Percentiles rank a stretch among this genome's conserved stretches.
phyloP scores from a whole-genome alignment of 2,888 invertebrate genomes.

The Furcula furcula region DNA sequence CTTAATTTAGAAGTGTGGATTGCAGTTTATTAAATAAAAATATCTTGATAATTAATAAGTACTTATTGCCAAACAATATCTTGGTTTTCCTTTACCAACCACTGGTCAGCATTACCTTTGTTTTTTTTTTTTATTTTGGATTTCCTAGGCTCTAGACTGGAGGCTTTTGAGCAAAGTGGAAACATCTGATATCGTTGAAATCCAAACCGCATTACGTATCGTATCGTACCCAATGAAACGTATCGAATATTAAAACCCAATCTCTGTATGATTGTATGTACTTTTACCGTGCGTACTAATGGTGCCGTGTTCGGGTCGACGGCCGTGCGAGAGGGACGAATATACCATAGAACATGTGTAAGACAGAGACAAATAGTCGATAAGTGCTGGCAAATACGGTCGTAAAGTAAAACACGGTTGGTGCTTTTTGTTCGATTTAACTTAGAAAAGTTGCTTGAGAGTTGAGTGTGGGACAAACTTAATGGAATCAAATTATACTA shows the following conservation, averaged over 20 bases:
- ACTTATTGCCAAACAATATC: too few relatives aligned
- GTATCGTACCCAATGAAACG: slow-evolving; percentile 33
- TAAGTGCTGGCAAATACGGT: slow-evolving; percentile 57
- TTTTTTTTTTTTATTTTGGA: too few relatives aligned
- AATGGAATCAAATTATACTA: slow-evolving; percentile 11
- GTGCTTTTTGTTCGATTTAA: slow-evolving; percentile 54
- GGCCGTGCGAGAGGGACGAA: slow-evolving; percentile 48
- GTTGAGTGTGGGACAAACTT: slow-evolving; percentile 31
- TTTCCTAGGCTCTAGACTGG: too few relatives aligned
- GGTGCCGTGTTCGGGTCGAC: slow-evolving; percentile 55
- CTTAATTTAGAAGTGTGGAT: not conserved
- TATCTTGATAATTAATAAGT: too few relatives aligned
- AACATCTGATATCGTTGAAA: not conserved
- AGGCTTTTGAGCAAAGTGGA: not conserved
- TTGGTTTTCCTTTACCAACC: too few relatives aligned
- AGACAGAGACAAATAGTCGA: slow-evolving; percentile 31
- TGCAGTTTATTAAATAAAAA: too few relatives aligned
- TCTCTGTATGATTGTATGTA: slow-evolving; percentile 43
- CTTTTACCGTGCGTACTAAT: slow-evolving; percentile 46
- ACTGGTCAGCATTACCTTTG: too few relatives aligned
- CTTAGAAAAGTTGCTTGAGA: slow-evolving; percentile 41
- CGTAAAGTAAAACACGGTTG: slow-evolving; percentile 60
- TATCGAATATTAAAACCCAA: slow-evolving; percentile 38
- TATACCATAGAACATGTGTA: slow-evolving; percentile 11
- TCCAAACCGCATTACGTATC: slow-evolving; percentile 23